Evolutionary conservation across 2,888 invertebrate species (phyloP), one percentile per base, ranked within the genome.

Genomic region (Zygothrica quintamaculata): DNA sequence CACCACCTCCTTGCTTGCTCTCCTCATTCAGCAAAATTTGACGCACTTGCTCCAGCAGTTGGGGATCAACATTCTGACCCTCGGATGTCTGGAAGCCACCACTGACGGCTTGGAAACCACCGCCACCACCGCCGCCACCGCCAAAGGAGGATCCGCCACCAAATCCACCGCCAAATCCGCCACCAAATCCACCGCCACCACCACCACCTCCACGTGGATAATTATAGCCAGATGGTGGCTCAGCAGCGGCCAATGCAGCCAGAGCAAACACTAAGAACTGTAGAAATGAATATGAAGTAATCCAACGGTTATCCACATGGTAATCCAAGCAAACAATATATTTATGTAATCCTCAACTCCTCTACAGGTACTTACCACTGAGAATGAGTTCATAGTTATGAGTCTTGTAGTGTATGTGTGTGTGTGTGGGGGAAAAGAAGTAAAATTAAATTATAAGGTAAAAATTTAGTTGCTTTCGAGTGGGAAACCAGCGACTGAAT

Each of bases 11-110:
- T 44, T 93, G 92, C 84, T 92, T 93, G 79, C 94, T 92, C 90
- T 96, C 96, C 92, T 96, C 96, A 88, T 94, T 95, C 81, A 96
- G 93, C 74, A 96, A 93, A 92, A 96, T 96, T 91, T 96, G 95
- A 85, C 96, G 94, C 88, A 96, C 94, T 92, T 96, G 95, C 88
- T 96, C 96, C 73, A 96, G 93, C 76, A 96, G 94, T 72, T 94
- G 94, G 29, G 93, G 92, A 92, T 96, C 96, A 77, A 96, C 96
- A 91, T 95, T 93, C 87, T 95, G 95, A 69, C 96, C 96, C 90
- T 96, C 96, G 81, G 93, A 95, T 84, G 96, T 95, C 90, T 95
- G 95, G 92, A 93, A 94, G 76, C 96, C 96, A 76, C 94, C 93
- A 80, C 95, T 94, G 53, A 96, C 96, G 76, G 95, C 94, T 74